Conservation (phyloP, 2,888 invertebrate species). For the Hypselothyrea guttata region DNA sequence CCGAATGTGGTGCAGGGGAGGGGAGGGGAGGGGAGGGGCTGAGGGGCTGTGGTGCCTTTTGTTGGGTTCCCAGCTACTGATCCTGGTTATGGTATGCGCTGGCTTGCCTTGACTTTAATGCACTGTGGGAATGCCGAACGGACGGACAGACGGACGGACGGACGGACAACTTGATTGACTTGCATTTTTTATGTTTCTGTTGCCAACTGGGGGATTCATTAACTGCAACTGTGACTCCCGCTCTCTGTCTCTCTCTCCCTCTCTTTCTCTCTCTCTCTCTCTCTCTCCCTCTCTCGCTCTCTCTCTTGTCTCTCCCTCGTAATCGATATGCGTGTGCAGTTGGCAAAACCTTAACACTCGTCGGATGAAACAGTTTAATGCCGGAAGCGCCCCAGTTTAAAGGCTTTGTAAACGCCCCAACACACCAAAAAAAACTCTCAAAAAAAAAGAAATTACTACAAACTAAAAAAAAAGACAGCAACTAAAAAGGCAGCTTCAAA, state of each 20-base stretch:
- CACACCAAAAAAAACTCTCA: conserved; percentile 3
- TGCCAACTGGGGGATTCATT: conserved; percentile 57
- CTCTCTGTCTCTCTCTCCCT: conserved; percentile 9
- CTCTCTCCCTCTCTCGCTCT: background rate
- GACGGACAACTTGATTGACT: conserved; percentile 67
- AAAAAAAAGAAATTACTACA: conserved; percentile 15
- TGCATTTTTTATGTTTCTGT: conserved; percentile 37
- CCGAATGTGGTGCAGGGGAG: conserved; percentile 18
- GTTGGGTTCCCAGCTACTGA: background rate
- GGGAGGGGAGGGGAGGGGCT: background rate
- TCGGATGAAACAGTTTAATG: conserved; percentile 34
- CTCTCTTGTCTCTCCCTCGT: conserved; percentile 26
- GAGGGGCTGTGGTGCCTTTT: conserved; percentile 6
- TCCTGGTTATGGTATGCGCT: conserved; percentile 31
- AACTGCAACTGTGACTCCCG: conserved; percentile 37
- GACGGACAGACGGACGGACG: conserved; percentile 42
- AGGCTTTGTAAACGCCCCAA: conserved; percentile 34
- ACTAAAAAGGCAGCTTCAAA: conserved; percentile 8
- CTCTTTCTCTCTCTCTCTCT: conserved; percentile 4
- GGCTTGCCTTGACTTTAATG: conserved; percentile 51
- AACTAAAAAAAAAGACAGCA: conserved; percentile 8
- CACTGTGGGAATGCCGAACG: conserved; percentile 68
- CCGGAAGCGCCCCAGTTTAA: conserved; percentile 62
- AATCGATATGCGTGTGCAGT: conserved; percentile 71
- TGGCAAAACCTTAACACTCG: conserved; percentile 48